Evolutionary conservation across 2,113 vertebrate genomes (phyloP).

Genomic region (Arizona elegans): DNA sequence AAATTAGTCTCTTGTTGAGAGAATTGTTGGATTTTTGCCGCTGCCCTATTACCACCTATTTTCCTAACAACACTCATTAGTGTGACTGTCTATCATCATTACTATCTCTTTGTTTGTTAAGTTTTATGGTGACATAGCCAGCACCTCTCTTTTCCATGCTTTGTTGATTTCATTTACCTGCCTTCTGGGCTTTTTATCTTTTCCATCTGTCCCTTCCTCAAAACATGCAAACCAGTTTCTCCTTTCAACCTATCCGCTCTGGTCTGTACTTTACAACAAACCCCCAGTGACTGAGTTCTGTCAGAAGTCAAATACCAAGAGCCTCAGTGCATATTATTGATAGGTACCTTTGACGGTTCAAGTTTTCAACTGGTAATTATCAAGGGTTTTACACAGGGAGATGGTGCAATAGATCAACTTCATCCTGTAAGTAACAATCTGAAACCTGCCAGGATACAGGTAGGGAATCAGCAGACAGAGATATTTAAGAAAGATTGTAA

Average conservation of each 20-base stretch:
- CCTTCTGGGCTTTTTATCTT: constrained; percentile 46
- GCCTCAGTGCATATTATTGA: accelerated
- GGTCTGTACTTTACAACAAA: not conserved
- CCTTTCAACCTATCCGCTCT: not conserved
- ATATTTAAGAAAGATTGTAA: not conserved
- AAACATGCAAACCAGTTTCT: constrained; percentile 25
- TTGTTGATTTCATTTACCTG: constrained; percentile 46
- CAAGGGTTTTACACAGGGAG: constrained; percentile 29
- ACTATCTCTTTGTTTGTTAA: constrained; percentile 50
- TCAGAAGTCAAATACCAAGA: constrained; percentile 39
- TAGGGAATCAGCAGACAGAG: constrained; percentile 2
- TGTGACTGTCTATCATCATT: constrained; percentile 53
- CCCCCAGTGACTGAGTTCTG: not conserved
- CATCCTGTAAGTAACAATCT: not conserved
- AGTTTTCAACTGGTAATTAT: constrained; percentile 19
- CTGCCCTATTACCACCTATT: constrained; percentile 49
- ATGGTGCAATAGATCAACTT: not conserved
- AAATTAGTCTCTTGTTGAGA: not conserved
- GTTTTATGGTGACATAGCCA: constrained; percentile 57
- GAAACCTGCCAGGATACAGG: accelerated
- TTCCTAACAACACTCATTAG: constrained; percentile 31
- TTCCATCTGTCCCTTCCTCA: constrained; percentile 11
- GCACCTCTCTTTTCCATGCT: constrained; percentile 26
- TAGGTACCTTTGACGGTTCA: constrained; percentile 31
- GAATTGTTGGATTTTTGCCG: constrained; percentile 39